These are phyloP conservation scores for Zenarchopterus dispar DNA, from an alignment of 2,797 vertebrate species.

Conservation along the genomic window DNA sequence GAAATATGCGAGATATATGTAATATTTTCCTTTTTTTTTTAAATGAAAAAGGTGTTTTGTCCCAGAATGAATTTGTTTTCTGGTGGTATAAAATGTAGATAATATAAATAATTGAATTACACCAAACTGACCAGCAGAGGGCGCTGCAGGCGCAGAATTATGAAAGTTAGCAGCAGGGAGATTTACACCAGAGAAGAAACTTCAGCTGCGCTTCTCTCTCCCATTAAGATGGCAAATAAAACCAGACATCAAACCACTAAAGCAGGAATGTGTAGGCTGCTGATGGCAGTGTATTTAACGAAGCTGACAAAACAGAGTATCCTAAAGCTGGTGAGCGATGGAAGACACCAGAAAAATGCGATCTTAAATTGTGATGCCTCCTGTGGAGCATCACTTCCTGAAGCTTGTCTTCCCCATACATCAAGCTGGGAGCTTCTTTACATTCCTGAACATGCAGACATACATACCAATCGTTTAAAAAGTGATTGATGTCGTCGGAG, in stretches of 20 bases:
- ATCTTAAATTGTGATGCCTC: conserved; percentile 15
- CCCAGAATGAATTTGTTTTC: background rate
- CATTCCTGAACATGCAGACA: conserved; percentile 55
- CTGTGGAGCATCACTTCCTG: background rate
- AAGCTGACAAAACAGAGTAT: conserved; percentile 42
- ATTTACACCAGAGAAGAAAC: background rate
- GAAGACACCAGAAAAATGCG: conserved; percentile 10
- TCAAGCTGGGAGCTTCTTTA: conserved; percentile 48
- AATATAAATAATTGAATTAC: background rate
- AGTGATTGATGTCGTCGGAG: conserved; percentile 64
- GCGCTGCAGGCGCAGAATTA: conserved; percentile 22
- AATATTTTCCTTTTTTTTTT: background rate
- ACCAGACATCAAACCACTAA: too few species aligned
- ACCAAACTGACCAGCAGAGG: conserved; percentile 51
- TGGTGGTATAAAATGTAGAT: background rate
- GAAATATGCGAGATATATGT: too few species aligned
- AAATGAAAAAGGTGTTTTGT: background rate
- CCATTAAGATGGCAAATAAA: too few species aligned
- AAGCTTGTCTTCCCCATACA: conserved; percentile 19
- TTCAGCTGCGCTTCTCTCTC: background rate
- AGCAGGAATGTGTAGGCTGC: background rate
- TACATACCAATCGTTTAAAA: conserved; percentile 62
- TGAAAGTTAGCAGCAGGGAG: too few species aligned
- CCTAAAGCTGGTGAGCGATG: conserved; percentile 10
- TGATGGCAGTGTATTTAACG: background rate